These are phyloP conservation scores for Lamproptera curius DNA, from an alignment of 2,888 invertebrate genomes.

Conservation along the genomic window DNA sequence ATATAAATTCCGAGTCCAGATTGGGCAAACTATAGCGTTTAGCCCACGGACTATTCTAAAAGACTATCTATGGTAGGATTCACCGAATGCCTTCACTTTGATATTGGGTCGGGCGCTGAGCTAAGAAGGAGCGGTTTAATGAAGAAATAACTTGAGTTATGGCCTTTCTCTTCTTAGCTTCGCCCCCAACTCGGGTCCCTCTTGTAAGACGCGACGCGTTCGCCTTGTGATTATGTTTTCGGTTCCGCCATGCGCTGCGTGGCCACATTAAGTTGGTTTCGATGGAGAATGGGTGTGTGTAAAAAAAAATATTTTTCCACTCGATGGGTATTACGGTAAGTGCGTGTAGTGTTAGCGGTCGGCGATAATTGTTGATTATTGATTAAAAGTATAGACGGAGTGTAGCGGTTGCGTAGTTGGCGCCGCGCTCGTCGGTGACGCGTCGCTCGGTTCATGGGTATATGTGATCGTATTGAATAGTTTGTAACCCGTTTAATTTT, in stretches of 20 bases:
- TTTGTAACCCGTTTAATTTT: constrained; percentile 63
- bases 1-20: no score
- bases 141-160: no score
- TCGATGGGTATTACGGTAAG: constrained; percentile 62
- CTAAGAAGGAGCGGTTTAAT: no score
- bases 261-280: constrained; percentile 66
- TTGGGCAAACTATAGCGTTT: no score
- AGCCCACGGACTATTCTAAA: constrained; percentile 24
- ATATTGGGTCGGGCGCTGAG: constrained; percentile 33
- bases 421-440: constrained; percentile 59
- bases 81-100: constrained; percentile 32
- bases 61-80: constrained; percentile 21
- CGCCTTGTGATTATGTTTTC: constrained; percentile 55
- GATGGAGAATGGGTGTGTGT: constrained; percentile 63
- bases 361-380: constrained; percentile 78
- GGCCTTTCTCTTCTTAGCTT: neutral
- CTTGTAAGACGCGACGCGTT: constrained; percentile 31
- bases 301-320: constrained; percentile 72
- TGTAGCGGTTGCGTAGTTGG: constrained; percentile 59
- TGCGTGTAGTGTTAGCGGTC: constrained; percentile 73
- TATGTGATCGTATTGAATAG: constrained; percentile 74
- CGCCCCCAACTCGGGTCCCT: constrained; percentile 1
- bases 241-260: constrained; percentile 56
- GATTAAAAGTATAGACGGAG: constrained; percentile 71
- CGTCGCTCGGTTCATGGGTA: constrained; percentile 71